These are phyloP conservation scores for Orussus abietinus DNA, from an alignment of 1,140 invertebrate genomes.

Conservation along the genomic window DNA sequence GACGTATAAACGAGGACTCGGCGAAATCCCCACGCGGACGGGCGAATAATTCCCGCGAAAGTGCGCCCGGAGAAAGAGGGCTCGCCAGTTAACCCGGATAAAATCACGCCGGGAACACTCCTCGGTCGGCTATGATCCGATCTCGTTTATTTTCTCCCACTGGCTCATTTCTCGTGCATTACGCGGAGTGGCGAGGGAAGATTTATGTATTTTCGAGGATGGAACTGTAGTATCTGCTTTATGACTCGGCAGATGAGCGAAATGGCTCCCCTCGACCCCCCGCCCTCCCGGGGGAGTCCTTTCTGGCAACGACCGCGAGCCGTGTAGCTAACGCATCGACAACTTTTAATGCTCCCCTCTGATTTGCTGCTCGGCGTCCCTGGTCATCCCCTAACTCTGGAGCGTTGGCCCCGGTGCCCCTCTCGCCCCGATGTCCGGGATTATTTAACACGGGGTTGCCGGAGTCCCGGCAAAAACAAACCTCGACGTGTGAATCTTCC, in stretches of 20 bases:
- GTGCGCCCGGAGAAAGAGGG: too few relatives aligned
- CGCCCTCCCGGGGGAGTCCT: constrained; percentile 27
- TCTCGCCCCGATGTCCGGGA: not conserved
- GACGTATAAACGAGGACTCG: too few relatives aligned
- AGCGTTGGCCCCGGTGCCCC: too few relatives aligned
- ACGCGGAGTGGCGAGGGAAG: constrained; percentile 19
- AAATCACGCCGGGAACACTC: too few relatives aligned
- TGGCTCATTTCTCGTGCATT: constrained; percentile 25
- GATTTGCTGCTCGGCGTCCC: constrained; percentile 22
- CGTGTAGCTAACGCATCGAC: constrained; percentile 30
- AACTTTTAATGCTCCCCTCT: constrained; percentile 35
- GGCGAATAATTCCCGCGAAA: too few relatives aligned
- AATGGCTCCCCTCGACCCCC: constrained; percentile 30
- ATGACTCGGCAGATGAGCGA: constrained; percentile 46
- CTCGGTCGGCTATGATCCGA: too few relatives aligned
- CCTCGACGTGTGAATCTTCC: too few relatives aligned
- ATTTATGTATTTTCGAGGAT: constrained; percentile 42
- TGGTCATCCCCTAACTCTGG: not conserved
- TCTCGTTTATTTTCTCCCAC: constrained; percentile 28
- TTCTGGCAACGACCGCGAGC: constrained; percentile 33
- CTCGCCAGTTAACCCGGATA: too few relatives aligned
- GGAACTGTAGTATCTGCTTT: constrained; percentile 40
- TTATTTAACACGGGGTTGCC: not conserved
- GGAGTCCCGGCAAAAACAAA: too few relatives aligned
- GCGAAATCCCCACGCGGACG: too few relatives aligned